Conservation (phyloP, 1,140 invertebrate genomes). For the Portunus trituberculatus region DNA sequence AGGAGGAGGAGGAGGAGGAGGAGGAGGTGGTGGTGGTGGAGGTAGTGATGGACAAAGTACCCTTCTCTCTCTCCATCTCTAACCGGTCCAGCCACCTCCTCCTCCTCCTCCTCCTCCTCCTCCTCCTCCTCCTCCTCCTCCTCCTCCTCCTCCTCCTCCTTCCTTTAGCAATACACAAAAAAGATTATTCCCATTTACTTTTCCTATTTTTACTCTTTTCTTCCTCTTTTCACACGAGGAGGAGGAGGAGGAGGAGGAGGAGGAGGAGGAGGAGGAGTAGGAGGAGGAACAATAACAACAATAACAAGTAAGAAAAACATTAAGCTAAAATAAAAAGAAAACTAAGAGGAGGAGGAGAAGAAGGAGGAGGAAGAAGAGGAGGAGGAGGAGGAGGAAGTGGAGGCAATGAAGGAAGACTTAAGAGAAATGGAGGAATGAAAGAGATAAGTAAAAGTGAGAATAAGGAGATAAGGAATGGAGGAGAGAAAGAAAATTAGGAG, state of each 20-base stretch:
- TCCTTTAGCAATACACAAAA: not conserved
- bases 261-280: too few species aligned
- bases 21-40: not conserved
- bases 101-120: slow-evolving; percentile 16
- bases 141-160: not conserved
- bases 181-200: too few species aligned
- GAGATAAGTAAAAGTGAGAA: not conserved
- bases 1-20: not conserved
- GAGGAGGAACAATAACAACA: too few species aligned
- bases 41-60: not conserved
- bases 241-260: too few species aligned
- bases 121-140: slow-evolving; percentile 1
- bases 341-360: too few species aligned
- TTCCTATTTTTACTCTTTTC: too few species aligned
- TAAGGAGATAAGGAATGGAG: not conserved
- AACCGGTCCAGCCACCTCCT: not conserved
- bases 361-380: too few species aligned
- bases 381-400: too few species aligned
- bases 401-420: not conserved
- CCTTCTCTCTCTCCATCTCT: not conserved
- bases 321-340: too few species aligned
- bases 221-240: too few species aligned
- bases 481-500: too few species aligned
- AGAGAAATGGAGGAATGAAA: not conserved
- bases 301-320: too few species aligned